Base-by-base conservation (phyloP, 64 coral and sea anemone genomes). In the Porites lutea region DNA sequence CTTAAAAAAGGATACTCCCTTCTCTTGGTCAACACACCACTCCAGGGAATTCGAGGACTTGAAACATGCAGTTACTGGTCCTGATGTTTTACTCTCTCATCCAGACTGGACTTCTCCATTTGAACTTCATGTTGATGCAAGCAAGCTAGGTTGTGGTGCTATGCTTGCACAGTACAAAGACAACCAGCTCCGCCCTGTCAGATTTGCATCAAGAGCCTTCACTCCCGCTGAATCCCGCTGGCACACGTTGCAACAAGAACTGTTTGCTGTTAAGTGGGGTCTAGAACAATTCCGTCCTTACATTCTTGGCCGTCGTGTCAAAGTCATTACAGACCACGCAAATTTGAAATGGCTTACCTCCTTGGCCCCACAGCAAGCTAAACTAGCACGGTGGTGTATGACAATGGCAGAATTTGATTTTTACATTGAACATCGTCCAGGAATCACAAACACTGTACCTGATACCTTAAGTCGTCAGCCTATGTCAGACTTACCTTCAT, bases 271-370 rank as follows among this genome's bases (percentile, higher is more conserved):
- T n/a, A n/a, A n/a, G n/a, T n/a, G n/a, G n/a, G n/a, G n/a, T n/a
- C n/a, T n/a, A n/a, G n/a, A n/a, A n/a, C n/a, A n/a, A n/a, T n/a
- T n/a, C n/a, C n/a, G n/a, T n/a, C n/a, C n/a, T n/a, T n/a, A n/a
- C n/a, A n/a, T n/a, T n/a, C n/a, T 86, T 69, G 61, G 61, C 23
- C 62, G 82, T 43, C 55, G 82, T 65, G 47, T 70, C 6, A 86
- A 86, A 86, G 82, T 86, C 9, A 46, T 86, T 44, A 86, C 82
- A 43, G 82, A 86, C 44, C 82, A 86, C 45, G n/a, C n/a, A n/a
- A n/a, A n/a, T n/a, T n/a, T n/a, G n/a, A n/a, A n/a, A n/a, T n/a
- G n/a, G n/a, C n/a, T n/a, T n/a, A n/a, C n/a, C n/a, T n/a, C n/a
- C n/a, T n/a, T n/a, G n/a, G n/a, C n/a, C n/a, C n/a, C n/a, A n/a